Evolutionary conservation across 2,797 vertebrate species (phyloP).

Genomic region (Enteromius unitaeniatus): DNA sequence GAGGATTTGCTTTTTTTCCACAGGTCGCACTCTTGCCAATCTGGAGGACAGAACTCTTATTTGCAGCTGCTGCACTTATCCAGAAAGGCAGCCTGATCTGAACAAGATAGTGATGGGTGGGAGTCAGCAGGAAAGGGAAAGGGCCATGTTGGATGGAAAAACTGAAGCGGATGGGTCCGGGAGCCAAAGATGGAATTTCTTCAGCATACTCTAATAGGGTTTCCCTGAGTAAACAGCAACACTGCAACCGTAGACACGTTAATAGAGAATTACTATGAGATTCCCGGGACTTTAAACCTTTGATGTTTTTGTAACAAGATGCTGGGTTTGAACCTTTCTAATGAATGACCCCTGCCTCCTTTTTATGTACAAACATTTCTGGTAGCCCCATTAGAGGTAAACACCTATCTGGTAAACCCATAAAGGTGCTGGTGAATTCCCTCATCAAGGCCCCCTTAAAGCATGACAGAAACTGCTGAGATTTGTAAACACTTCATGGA

Average conservation of each 20-base stretch:
- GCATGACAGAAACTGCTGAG: slow-evolving; percentile 33
- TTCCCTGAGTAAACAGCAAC: slow-evolving; percentile 89
- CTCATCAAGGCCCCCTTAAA: slow-evolving; percentile 36
- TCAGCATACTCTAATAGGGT: slow-evolving; percentile 80
- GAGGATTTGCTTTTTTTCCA: slow-evolving; percentile 83
- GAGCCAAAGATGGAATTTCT: slow-evolving; percentile 75
- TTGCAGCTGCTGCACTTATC: slow-evolving; percentile 81
- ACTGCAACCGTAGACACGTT: slow-evolving; percentile 73
- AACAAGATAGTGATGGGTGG: slow-evolving; percentile 81
- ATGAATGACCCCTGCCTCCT: slow-evolving; percentile 8
- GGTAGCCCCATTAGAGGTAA: slow-evolving; percentile 29
- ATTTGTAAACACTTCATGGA: not conserved
- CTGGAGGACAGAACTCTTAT: slow-evolving; percentile 80
- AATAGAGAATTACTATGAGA: slow-evolving; percentile 66
- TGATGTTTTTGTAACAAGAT: slow-evolving; percentile 64
- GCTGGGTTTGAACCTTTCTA: slow-evolving; percentile 43
- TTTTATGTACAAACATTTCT: slow-evolving; percentile 40
- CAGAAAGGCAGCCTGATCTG: slow-evolving; percentile 79
- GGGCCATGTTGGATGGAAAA: slow-evolving; percentile 78
- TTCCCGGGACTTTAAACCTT: slow-evolving; percentile 50
- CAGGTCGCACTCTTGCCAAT: slow-evolving; percentile 79
- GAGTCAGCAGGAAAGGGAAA: slow-evolving; percentile 64
- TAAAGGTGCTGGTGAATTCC: slow-evolving; percentile 61
- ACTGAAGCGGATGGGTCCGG: slow-evolving; percentile 75
- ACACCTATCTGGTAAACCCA: slow-evolving; percentile 58